Evolutionary conservation across 2,888 invertebrate genomes (phyloP), one percentile per base, ranked within the genome.

Genomic region (Sympetrum striolatum): DNA sequence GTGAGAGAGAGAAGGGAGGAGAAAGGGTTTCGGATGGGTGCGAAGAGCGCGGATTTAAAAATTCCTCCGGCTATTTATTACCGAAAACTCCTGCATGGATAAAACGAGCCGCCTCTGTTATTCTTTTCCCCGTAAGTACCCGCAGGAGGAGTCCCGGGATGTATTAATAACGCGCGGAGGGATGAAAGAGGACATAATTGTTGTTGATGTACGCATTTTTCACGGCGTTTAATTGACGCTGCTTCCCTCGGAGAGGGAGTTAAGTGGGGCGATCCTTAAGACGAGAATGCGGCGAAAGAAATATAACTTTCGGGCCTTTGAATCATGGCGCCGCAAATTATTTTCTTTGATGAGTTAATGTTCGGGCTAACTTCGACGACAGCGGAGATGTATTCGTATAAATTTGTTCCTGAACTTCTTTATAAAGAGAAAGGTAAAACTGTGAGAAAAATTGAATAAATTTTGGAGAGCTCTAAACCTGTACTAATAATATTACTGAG

Each of bases 1-100:
- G 86, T 86, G 86, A 53, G 86, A 18, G 4, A 60, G 37, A 48
- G 35, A 53, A 25, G 15, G 25, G 31, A 53, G 31, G n/a, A n/a
- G 58, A 31, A 60, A 82, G 31, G 60, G 22, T 48, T 82, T 35
- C 12, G 58, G 82, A 31, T 39, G 35, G 60, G 37, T 64, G 86
- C 18, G 86, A 31, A 86, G 64, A 39, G 58, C 31, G 60, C 60
- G 86, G 86, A 86, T 86, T 86, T 86, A 86, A 86, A 86, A 86
- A 86, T 86, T 86, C 60, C 86, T 58, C 86, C 60, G 37, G n/a
- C 86, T 86, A 86, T 86, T 86, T 86, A 86, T 86, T 82, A 82
- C 82, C 31, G 53, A 82, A 81, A 44, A 48, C 25, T 81, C 44
- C 25, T n/a, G 81, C 14, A 25, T 48, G 31, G 58, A 60, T 58